A percentile compares a stretch with the other conserved stretches of the same genome.
Conservation (phyloP, 2,113 vertebrate species). For the Dromaius novaehollandiae region DNA sequence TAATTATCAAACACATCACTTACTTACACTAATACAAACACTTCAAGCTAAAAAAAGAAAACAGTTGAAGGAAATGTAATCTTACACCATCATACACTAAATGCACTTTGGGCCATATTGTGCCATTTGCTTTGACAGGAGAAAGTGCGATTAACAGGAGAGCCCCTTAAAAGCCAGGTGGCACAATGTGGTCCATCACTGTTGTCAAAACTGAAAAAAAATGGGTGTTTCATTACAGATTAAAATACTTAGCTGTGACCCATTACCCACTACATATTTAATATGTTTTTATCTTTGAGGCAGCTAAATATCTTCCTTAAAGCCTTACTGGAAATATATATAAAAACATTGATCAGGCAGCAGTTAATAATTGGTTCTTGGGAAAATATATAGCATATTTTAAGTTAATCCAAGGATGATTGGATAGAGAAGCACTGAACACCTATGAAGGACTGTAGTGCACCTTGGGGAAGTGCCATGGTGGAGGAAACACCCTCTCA, state of each 20-base stretch:
- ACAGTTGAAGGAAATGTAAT: neutral
- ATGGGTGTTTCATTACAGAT: neutral
- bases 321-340: neutral
- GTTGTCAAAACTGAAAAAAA: neutral
- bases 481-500: neutral
- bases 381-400: neutral
- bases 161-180: neutral
- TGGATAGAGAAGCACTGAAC: neutral
- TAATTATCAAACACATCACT: neutral
- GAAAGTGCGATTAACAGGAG: neutral
- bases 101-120: neutral
- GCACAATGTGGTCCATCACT: neutral
- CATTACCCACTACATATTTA: neutral
- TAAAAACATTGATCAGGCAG: neutral
- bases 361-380: neutral
- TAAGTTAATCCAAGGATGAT: neutral
- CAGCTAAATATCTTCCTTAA: constrained; percentile 2
- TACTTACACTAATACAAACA: neutral
- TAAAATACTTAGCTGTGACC: neutral
- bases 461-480: neutral
- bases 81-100: neutral
- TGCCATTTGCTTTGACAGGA: constrained; percentile 10
- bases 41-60: neutral
- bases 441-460: neutral
- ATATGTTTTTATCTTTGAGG: neutral